These are phyloP conservation scores for human DNA, from an alignment of 2,113 vertebrate species.

Conservation along the genomic window DNA sequence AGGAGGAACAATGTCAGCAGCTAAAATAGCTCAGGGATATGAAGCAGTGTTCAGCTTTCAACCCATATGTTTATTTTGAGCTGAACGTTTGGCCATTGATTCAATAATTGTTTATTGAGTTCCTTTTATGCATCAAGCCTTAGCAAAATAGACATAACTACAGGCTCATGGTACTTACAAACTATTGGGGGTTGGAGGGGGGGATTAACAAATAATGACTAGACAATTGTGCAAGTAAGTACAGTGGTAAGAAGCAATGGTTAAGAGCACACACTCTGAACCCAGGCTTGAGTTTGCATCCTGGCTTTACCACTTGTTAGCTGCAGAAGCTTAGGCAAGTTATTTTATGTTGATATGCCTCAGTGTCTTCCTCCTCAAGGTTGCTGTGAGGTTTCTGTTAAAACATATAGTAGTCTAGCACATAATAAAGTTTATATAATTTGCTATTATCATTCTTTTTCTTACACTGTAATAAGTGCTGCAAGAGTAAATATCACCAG, in stretches of 20 bases:
- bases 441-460: neutral
- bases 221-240: neutral
- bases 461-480: neutral
- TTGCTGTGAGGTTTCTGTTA: neutral
- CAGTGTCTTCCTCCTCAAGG: neutral
- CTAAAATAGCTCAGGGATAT: neutral
- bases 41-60: neutral
- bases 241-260: neutral
- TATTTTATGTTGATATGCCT: neutral
- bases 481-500: neutral
- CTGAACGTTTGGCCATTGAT: slow-evolving; percentile 49
- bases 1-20: neutral
- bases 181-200: neutral
- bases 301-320: neutral
- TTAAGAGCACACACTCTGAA: neutral
- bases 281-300: neutral
- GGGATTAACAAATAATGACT: neutral
- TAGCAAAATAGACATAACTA: neutral
- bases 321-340: neutral
- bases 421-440: neutral
- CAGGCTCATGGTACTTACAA: neutral
- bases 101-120: slow-evolving; percentile 63
- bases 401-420: neutral
- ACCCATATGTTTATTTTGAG: slow-evolving; percentile 11
- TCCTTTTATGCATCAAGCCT: neutral